phyloP scores from a whole-genome alignment of 37 sponge, comb jelly and placozoan genomes.

The Crambe crambe region DNA sequence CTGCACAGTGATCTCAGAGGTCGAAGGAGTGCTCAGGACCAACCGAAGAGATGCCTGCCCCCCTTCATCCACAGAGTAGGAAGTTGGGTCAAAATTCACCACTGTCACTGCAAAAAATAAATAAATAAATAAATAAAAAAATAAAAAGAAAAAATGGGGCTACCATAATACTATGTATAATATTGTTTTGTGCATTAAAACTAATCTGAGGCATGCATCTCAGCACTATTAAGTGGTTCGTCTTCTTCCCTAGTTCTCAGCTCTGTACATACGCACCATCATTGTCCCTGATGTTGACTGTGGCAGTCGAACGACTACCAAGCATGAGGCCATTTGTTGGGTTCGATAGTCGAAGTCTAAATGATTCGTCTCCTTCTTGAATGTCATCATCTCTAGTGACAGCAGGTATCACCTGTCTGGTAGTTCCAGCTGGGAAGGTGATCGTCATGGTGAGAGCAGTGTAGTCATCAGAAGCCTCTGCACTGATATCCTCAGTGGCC shows the following conservation, averaged over 20 bases:
- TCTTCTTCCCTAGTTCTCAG: no score
- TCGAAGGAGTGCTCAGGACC: neutral
- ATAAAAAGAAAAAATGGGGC: no score
- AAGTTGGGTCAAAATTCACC: constrained; percentile 35
- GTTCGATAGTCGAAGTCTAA: neutral
- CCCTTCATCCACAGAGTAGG: constrained; percentile 40
- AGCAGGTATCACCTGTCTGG: neutral
- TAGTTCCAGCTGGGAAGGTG: constrained; percentile 17
- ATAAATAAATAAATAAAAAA: no score
- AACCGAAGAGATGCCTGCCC: constrained; percentile 2
- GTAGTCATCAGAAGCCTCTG: constrained; percentile 24
- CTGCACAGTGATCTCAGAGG: neutral
- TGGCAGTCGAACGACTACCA: neutral
- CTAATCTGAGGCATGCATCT: no score
- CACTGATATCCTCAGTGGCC: neutral
- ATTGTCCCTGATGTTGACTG: neutral
- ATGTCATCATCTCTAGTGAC: constrained; percentile 33
- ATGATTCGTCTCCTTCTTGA: constrained; percentile 24
- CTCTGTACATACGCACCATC: neutral
- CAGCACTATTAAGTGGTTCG: no score
- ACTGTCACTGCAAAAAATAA: constrained; percentile 1
- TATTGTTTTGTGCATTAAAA: no score
- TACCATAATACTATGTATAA: no score
- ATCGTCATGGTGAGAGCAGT: neutral
- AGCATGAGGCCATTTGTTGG: neutral